A percentile compares a stretch with the other conserved stretches of the same genome.
phyloP scores from a whole-genome alignment of 2,797 vertebrate species.

The Acanthis flammea region DNA sequence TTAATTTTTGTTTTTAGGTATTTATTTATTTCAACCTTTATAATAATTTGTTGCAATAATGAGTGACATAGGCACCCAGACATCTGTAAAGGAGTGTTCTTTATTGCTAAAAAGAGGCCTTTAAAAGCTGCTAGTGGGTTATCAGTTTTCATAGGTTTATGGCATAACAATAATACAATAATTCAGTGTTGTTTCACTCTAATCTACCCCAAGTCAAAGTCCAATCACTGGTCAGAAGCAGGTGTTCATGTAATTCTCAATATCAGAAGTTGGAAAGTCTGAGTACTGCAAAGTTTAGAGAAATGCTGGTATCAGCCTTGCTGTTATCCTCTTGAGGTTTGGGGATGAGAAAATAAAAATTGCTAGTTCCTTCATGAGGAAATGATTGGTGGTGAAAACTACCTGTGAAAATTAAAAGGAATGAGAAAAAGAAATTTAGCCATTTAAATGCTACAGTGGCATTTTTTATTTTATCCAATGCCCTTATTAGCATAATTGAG shows the following conservation, averaged over 20 bases:
- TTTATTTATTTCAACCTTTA: not conserved
- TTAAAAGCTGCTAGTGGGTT: rapidly evolving
- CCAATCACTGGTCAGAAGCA: not conserved
- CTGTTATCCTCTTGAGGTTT: not conserved
- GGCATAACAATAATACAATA: not conserved
- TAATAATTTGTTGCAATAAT: not conserved
- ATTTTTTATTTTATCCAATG: not conserved
- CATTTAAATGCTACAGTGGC: not conserved
- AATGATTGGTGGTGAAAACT: not conserved
- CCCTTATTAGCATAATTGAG: not conserved
- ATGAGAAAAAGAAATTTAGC: not conserved
- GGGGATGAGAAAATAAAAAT: not conserved
- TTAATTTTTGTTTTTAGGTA: too few relatives aligned
- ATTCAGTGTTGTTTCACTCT: not conserved
- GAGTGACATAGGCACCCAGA: rapidly evolving
- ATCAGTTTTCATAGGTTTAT: not conserved
- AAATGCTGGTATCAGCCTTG: not conserved
- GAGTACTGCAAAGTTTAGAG: not conserved
- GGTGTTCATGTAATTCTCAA: not conserved
- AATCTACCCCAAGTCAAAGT: not conserved
- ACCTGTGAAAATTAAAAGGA: not conserved
- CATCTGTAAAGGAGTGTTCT: not conserved
- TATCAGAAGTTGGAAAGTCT: not conserved
- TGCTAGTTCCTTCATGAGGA: not conserved
- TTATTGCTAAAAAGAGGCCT: not conserved